Conservation (phyloP, 2,888 invertebrate genomes). For the Heterodera filipjevi region DNA sequence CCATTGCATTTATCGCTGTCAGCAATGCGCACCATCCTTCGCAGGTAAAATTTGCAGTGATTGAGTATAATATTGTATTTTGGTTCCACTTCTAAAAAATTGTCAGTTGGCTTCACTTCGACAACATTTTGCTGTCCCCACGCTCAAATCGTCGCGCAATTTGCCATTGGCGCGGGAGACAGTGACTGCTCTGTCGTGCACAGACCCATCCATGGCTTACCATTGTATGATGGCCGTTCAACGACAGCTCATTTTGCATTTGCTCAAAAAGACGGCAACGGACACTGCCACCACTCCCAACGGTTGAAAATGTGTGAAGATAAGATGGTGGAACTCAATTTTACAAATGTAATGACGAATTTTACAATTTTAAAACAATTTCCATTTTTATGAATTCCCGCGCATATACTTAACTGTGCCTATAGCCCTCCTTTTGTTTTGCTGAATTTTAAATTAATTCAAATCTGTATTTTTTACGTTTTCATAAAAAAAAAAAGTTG, state of each 20-base stretch:
- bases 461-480: too few relatives aligned
- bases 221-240: neutral
- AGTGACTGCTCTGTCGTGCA: slow-evolving; percentile 7
- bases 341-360: neutral
- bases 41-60: too few relatives aligned
- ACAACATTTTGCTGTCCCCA: slow-evolving; percentile 32
- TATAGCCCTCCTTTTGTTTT: too few relatives aligned
- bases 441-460: too few relatives aligned
- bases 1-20: slow-evolving; percentile 52
- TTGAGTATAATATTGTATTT: too few relatives aligned
- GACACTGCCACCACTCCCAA: neutral
- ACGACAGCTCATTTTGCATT: slow-evolving; percentile 1
- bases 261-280: neutral
- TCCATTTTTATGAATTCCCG: too few relatives aligned
- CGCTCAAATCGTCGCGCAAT: slow-evolving; percentile 37
- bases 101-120: slow-evolving; percentile 14
- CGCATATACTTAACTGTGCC: too few relatives aligned
- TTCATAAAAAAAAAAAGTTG: too few relatives aligned
- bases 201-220: neutral
- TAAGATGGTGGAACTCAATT: too few relatives aligned
- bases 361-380: neutral
- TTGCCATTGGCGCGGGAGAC: slow-evolving; percentile 33
- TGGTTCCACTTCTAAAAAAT: too few relatives aligned
- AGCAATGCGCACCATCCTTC: slow-evolving; percentile 42
- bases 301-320: too few relatives aligned